Conservation (phyloP, 2,888 invertebrate species). For the Uloborus plumipes region DNA sequence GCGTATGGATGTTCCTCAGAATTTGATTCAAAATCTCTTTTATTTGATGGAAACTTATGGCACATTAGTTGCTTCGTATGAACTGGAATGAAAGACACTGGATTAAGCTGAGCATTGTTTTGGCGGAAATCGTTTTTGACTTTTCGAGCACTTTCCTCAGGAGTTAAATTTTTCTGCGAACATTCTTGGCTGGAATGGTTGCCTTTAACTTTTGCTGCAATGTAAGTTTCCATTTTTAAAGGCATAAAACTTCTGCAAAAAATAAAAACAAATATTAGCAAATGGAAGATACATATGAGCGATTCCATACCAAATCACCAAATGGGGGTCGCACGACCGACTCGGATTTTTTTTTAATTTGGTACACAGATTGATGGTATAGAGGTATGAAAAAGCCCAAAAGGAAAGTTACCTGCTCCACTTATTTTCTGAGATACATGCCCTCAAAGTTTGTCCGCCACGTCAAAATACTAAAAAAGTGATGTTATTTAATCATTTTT, state of each 20-base stretch:
- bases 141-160: conserved; percentile 48
- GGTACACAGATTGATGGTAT: too few relatives aligned
- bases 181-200: conserved; percentile 28
- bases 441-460: too few relatives aligned
- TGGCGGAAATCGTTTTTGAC: conserved; percentile 39
- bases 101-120: conserved; percentile 47
- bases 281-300: too few relatives aligned
- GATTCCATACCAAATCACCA: too few relatives aligned
- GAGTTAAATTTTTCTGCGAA: conserved; percentile 6
- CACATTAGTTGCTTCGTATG: conserved; percentile 45
- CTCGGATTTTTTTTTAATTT: too few relatives aligned
- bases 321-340: too few relatives aligned
- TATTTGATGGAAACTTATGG: conserved; percentile 35
- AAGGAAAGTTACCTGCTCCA: too few relatives aligned
- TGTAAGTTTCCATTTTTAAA: conserved; percentile 45
- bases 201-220: conserved; percentile 26
- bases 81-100: conserved; percentile 57
- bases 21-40: conserved; percentile 10
- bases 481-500: too few relatives aligned
- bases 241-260: conserved; percentile 30
- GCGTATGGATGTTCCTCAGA: conserved; percentile 8
- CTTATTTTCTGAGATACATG: too few relatives aligned
- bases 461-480: too few relatives aligned
- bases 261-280: background rate
- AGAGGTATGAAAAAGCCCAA: too few relatives aligned